phyloP scores from a whole-genome alignment of 2,888 invertebrate genomes.

The Cheilosia variabilis region DNA sequence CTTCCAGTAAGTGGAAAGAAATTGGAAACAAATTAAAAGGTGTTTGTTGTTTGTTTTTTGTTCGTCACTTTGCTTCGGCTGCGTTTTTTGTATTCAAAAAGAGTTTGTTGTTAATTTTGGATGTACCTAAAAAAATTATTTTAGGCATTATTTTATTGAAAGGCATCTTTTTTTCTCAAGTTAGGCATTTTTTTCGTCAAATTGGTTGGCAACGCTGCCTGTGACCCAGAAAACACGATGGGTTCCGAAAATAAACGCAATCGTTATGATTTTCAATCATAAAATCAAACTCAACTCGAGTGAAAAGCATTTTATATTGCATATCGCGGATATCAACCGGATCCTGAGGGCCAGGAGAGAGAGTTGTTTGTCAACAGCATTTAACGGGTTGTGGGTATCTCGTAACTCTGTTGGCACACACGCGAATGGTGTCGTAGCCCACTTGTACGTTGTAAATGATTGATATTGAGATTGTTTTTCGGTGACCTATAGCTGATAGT shows the following conservation, averaged over 20 bases:
- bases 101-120: too few species aligned
- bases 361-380: slow-evolving; percentile 14
- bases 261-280: slow-evolving; percentile 70
- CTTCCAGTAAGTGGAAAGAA: too few species aligned
- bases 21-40: too few species aligned
- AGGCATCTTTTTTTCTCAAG: too few species aligned
- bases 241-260: slow-evolving; percentile 65
- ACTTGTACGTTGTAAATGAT: slow-evolving; percentile 53
- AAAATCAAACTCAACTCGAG: slow-evolving; percentile 59
- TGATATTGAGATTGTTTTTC: slow-evolving; percentile 62
- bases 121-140: too few species aligned
- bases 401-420: slow-evolving; percentile 37
- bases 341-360: neutral
- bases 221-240: slow-evolving; percentile 58
- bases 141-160: too few species aligned
- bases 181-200: too few species aligned
- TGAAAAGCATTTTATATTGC: slow-evolving; percentile 53
- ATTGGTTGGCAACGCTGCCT: too few species aligned
- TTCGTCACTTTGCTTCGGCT: too few species aligned
- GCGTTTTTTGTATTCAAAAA: too few species aligned
- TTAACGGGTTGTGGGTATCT: neutral
- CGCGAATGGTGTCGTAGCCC: neutral
- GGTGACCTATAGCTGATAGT: slow-evolving; percentile 49
- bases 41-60: too few species aligned
- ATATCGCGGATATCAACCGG: neutral